Evolutionary conservation across 2,797 vertebrate species (phyloP), one percentile per base, ranked within the genome.

Genomic region (Kryptopterus vitreolus): DNA sequence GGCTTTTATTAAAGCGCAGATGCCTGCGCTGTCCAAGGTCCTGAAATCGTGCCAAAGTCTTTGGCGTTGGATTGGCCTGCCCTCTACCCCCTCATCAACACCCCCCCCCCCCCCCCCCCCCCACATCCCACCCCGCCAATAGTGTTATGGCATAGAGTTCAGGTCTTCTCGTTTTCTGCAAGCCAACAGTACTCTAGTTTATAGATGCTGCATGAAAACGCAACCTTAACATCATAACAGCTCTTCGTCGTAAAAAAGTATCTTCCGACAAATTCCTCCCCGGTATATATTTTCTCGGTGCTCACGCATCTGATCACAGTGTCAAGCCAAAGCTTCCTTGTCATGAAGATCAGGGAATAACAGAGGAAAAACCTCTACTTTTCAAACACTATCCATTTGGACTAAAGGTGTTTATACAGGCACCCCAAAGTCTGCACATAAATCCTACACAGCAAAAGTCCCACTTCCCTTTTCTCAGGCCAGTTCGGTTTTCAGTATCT

Each of bases 391-490:
- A 68, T 22, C 20, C 18, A 2, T 76, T 29, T 69, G 22, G 18
- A 6, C 7, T 73, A 11, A 53, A 43, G n/a, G 4, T 65, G 15
- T 61, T n/a, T 43, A 43, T 66, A 10, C 33, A 43, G 35, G 16
- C 13, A 74, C 43, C 0, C 9, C 8, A 24, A n/a, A 43, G n/a
- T 65, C n/a, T 4, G 24, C 5, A 3, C 65, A 68, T 15, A n/a
- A 70, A 61, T 58, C 13, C 58, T 74, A 16, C 7, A 4, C 52
- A 18, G 1, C 24, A 43, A 58, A 24, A 73, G 16, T 4, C 18
- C 35, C 83, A 84, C 82, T 87, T 83, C 88, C 82, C 81, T 84
- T 92, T 92, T 91, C 90, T 87, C 83, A 87, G 90, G 89, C 89
- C 90, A 88, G 90, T 88, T 89, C 85, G 88, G 83, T 73, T 84